A percentile compares a stretch with the other conserved stretches of the same genome.
Evolutionary conservation across 1,140 invertebrate genomes (phyloP).

Genomic region (Berghia stephanieae): DNA sequence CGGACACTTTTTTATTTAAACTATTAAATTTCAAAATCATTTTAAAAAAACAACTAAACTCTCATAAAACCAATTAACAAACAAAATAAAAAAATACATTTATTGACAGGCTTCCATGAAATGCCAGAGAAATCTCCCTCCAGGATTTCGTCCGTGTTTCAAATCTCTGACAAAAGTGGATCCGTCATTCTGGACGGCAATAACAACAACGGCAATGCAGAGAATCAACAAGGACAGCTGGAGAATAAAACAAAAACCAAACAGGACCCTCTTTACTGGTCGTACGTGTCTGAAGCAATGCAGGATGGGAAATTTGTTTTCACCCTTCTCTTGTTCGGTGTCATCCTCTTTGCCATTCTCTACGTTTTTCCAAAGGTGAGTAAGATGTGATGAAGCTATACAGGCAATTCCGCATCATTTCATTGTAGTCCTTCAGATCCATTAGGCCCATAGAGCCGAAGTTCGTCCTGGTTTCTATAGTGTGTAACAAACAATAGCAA

Average conservation of each 20-base stretch:
- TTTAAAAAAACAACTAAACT: too few species aligned
- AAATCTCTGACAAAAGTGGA: conserved; percentile 68
- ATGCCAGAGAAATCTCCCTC: conserved; percentile 73
- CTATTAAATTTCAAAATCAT: too few species aligned
- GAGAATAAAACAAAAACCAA: neutral
- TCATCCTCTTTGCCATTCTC: conserved; percentile 50
- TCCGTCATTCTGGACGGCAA: neutral
- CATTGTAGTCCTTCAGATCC: too few species aligned
- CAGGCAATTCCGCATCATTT: too few species aligned
- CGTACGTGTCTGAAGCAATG: conserved; percentile 1
- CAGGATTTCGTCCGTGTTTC: conserved; percentile 66
- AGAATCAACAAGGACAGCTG: neutral
- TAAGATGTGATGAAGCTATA: neutral
- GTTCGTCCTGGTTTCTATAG: too few species aligned
- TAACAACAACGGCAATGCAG: neutral
- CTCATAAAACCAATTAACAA: too few species aligned
- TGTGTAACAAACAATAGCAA: too few species aligned
- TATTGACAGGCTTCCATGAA: conserved; percentile 81
- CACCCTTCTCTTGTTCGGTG: conserved; percentile 45
- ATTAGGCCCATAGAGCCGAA: too few species aligned
- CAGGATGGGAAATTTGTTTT: conserved; percentile 53
- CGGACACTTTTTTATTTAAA: too few species aligned
- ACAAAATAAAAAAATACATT: too few species aligned
- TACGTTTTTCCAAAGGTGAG: conserved; percentile 55
- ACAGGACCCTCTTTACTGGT: too few species aligned